Evolutionary conservation across 1,140 invertebrate species (phyloP), one percentile per base, ranked within the genome.

Genomic region (Apis dorsata): DNA sequence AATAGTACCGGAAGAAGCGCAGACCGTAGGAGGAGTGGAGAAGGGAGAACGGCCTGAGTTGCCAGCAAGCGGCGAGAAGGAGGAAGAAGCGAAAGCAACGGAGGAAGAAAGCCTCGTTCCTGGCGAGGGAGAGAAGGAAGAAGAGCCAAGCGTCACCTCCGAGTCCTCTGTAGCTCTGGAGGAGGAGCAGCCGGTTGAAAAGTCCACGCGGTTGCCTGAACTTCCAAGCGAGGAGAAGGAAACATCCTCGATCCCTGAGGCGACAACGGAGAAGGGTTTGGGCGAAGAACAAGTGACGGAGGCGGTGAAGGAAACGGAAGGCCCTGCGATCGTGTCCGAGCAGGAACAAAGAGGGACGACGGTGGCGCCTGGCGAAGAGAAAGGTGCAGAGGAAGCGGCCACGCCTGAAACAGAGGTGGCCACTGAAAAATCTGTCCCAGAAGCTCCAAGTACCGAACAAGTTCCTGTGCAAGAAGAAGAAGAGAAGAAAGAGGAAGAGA

Each of bases 21-120:
- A 94, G 94, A 86, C 80, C 4, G 95, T 95, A 91, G 94, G 93
- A 62, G 93, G 93, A 79, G 80, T 92, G 57, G 93, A 84, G 51
- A 71, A 59, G 21, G 77, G 78, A 24, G 13, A 80, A 21, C 66
- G 70, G 59, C 19, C 78, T 10, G 87, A 87, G 24, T 2, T 65
- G 21, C 66, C 59, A 21, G 59, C 59, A 3, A 59, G 44, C 9
- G 62, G 84, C 49, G 90, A 84, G 49, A 81, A 90, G 80, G 86
- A 57, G 65, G 90, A 92, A 88, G 79, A 82, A 69, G 74, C 65
- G 5, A 73, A 88, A 86, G 44, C 79, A n/a, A 19, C 74, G 17
- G 80, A 75, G 83, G 86, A 69, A 72, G 68, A 74, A 65, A 74
- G 83, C 19, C 79, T 59, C 44, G 34, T 24, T 44, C 13, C 80